A percentile compares a stretch with the other conserved stretches of the same genome.
Evolutionary conservation across 2,113 vertebrate genomes (phyloP).

Genomic region (Aphyosemion australe): DNA sequence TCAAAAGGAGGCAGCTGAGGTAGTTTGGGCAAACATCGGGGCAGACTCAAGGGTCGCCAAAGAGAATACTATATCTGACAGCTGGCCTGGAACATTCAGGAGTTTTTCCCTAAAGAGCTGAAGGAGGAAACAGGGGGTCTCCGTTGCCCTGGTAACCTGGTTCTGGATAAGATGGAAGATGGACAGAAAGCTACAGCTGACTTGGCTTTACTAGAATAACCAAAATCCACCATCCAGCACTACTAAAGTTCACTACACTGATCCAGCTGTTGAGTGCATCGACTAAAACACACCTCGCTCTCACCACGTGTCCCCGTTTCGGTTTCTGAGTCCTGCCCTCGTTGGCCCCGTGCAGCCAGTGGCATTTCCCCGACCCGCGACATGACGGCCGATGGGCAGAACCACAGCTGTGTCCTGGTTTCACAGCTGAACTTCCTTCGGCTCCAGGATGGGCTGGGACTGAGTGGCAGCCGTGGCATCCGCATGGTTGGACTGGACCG

Average conservation of each 20-base stretch:
- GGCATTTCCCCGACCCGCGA: slow-evolving; percentile 66
- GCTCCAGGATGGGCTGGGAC: slow-evolving; percentile 31
- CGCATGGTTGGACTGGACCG: slow-evolving; percentile 45
- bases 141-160: no score
- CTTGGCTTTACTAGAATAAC: no score
- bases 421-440: slow-evolving; percentile 53
- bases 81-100: no score
- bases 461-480: slow-evolving; percentile 50
- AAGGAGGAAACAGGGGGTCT: no score
- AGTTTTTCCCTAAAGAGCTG: no score
- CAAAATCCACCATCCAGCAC: neutral
- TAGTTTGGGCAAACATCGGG: no score
- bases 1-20: no score
- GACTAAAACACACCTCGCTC: slow-evolving; percentile 84
- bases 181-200: no score
- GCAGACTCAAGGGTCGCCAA: no score
- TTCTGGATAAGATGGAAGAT: no score
- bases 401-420: slow-evolving; percentile 65
- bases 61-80: no score
- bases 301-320: slow-evolving; percentile 85
- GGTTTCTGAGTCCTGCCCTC: slow-evolving; percentile 79
- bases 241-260: neutral
- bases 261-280: no score
- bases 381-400: slow-evolving; percentile 70
- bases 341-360: slow-evolving; percentile 84